Percentiles rank a stretch among this genome's conserved stretches.
These are phyloP conservation scores for Diorhabda sublineata DNA, from an alignment of 1,140 invertebrate species.

Conservation along the genomic window DNA sequence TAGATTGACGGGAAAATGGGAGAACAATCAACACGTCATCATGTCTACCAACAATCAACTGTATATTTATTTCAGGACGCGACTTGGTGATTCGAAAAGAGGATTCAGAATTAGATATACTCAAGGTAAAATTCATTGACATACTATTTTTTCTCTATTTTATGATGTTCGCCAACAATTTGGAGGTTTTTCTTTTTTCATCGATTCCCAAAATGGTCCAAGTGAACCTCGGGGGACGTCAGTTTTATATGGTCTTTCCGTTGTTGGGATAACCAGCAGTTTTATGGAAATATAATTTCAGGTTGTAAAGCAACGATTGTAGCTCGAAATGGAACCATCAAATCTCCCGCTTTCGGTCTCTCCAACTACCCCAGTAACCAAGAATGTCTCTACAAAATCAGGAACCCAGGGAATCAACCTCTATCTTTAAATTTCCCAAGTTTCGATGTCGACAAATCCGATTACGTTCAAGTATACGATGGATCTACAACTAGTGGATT, in stretches of 20 bases:
- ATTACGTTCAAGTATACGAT: conserved; percentile 84
- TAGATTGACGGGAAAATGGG: conserved; percentile 70
- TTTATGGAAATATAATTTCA: conserved; percentile 19
- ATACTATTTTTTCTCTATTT: no score
- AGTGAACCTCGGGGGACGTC: no score
- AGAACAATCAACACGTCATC: conserved; percentile 77
- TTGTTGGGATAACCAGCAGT: neutral
- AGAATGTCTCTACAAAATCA: conserved; percentile 84
- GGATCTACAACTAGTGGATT: conserved; percentile 79
- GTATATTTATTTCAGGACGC: conserved; percentile 90
- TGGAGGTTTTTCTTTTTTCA: no score
- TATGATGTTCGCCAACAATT: no score
- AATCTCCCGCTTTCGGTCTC: conserved; percentile 81
- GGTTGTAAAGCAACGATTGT: conserved; percentile 77
- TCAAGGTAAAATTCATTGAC: conserved; percentile 55
- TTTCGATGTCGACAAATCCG: conserved; percentile 81
- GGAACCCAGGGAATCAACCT: conserved; percentile 75
- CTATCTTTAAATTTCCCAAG: conserved; percentile 83
- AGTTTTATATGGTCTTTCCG: neutral
- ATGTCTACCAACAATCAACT: conserved; percentile 86
- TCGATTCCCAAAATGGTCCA: no score
- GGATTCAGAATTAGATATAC: conserved; percentile 82
- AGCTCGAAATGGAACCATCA: conserved; percentile 76
- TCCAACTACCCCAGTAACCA: conserved; percentile 87
- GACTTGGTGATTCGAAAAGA: conserved; percentile 77